These are phyloP conservation scores for Hartigia nigra DNA, from an alignment of 2,888 invertebrate species.

Conservation along the genomic window DNA sequence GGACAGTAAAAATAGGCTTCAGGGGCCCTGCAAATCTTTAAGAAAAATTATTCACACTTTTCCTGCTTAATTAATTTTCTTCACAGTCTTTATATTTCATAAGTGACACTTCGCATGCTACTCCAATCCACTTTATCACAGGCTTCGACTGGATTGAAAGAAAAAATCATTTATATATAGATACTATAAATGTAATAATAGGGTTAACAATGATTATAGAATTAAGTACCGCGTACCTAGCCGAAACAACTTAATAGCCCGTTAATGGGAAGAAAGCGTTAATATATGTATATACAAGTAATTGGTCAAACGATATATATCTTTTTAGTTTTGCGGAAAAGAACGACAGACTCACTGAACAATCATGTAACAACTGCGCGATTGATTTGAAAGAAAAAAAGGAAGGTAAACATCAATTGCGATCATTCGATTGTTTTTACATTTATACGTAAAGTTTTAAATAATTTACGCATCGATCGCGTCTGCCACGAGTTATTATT, in stretches of 20 bases:
- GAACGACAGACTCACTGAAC: neutral
- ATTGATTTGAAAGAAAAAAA: neutral
- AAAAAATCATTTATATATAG: neutral
- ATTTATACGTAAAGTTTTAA: neutral
- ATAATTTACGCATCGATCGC: neutral
- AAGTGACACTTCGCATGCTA: neutral
- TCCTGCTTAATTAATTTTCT: neutral
- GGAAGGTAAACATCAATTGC: neutral
- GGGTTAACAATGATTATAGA: neutral
- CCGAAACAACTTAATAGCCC: neutral
- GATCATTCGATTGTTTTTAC: neutral
- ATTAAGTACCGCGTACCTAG: neutral
- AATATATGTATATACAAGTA: neutral
- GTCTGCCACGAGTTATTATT: neutral
- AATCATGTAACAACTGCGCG: neutral
- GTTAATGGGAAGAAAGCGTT: neutral
- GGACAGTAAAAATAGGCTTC: neutral
- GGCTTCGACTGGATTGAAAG: neutral
- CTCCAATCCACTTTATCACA: neutral
- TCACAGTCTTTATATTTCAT: neutral
- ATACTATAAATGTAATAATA: neutral
- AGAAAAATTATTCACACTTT: neutral
- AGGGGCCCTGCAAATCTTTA: neutral
- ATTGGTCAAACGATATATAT: neutral
- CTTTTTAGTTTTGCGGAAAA: neutral